Base-by-base conservation (phyloP, 2,113 vertebrate species). In the Phyllopteryx taeniolatus region DNA sequence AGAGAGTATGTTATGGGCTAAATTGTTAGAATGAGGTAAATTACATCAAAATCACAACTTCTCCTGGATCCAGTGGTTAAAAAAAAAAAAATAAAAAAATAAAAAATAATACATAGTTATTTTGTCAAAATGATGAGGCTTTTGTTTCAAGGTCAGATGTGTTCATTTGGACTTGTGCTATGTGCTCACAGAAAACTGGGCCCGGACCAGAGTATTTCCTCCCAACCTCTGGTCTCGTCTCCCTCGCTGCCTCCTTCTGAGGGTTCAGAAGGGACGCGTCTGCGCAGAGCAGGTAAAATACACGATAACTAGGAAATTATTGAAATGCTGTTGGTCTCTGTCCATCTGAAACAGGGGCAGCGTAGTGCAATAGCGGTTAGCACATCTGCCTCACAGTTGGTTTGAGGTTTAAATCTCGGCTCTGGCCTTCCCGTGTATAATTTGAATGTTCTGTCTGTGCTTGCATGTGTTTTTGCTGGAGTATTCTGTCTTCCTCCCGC, bases 251-350 rank as follows among this genome's bases (percentile, higher is more conserved):
- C 85, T 8, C 72, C 92, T 0, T 82, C 90, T 0, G 94, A 95
- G 43, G 86, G 93, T 1, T 90, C 93, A 0, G 95, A 95, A 43
- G 94, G 95, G 74, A 94, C 95, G 0, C 95, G 94, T 0, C 90
- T 98, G 35, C 91, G 95, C 35, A 94, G 95, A 79, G 96, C 96
- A 86, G 95, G 96, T 96, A 71, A 71, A 66, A 62, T 20, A 4
- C 66, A 44, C 17, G 47, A 20, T 44, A 39, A 43, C 62, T 44
- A 39, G 19, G 20, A 65, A n/a, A 9, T 65, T 13, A 14, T 43
- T n/a, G 20, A 20, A n/a, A 19, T 64, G 17, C 46, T 9, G 20
- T 13, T 66, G 35, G 56, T 22, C 14, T 60, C 27, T 33, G 27
- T 22, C 8, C 8, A 11, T n/a, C 8, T 1, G 20, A 22, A 56